Evolutionary conservation across 2,113 vertebrate genomes (phyloP), one percentile per base, ranked within the genome.

Genomic region (Calidris pygmaea): DNA sequence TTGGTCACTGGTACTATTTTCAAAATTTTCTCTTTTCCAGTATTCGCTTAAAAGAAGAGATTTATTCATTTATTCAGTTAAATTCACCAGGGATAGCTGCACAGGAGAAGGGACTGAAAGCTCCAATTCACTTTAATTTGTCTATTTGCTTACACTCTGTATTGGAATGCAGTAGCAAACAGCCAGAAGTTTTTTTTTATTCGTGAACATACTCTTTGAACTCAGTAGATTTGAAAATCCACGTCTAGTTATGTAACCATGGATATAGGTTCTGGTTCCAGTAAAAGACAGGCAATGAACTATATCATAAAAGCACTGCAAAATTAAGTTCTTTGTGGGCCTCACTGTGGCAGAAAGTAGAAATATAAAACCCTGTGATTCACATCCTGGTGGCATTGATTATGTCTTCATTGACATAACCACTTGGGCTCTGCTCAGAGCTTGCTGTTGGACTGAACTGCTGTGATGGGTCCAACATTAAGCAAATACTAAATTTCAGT

Each of bases 41-140:
- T 58, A 43, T 93, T 96, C 58, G 76, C 90, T 85, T 91, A 81
- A 92, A 94, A 96, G 22, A 96, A 87, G 81, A 94, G 50, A 27
- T 92, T 96, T 95, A 96, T 97, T 96, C 90, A 95, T 94, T 84
- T 92, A 86, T 93, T 88, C 66, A 87, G 72, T 93, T 85, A 77
- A 96, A 95, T 88, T 93, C 94, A 77, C 62, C 32, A 74, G 88
- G 80, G 77, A 52, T 45, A 72, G 43, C 66, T 90, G 63, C 19
- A n/a, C 27, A 87, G 74, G 83, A 90, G 85, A 91, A 92, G 86
- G 90, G 37, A 95, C 84, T 97, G 93, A 96, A 97, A 96, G 88
- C 90, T 94, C 84, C 81, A 82, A 92, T 97, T 97, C 91, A 96
- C 34, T 95, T 96, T 91, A 87, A 89, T 95, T 91, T 93, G 39